phyloP scores from a whole-genome alignment of 2,113 vertebrate genomes.

The Cettia cetti region DNA sequence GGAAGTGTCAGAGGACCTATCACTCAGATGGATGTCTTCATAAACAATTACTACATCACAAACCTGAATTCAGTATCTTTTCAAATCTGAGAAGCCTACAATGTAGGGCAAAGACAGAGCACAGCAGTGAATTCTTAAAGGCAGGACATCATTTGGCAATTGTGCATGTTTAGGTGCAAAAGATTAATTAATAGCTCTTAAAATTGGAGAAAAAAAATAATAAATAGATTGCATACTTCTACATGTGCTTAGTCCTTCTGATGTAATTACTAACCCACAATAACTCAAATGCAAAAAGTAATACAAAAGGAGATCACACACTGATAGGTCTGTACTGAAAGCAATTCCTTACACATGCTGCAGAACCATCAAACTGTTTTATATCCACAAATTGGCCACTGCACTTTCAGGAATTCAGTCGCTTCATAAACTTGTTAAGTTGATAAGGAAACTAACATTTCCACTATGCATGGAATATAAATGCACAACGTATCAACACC shows the following conservation, averaged over 20 bases:
- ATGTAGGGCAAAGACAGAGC: not conserved
- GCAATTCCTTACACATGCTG: not conserved
- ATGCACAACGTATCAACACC: not conserved
- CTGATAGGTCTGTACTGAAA: not conserved
- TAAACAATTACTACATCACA: constrained; percentile 31
- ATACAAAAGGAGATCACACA: not conserved
- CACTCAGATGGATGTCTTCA: not conserved
- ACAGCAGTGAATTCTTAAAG: not conserved
- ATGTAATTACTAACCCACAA: not conserved
- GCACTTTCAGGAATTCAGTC: not conserved
- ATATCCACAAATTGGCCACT: not conserved
- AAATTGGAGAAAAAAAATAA: not conserved
- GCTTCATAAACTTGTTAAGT: not conserved
- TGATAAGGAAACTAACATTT: not conserved
- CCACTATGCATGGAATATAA: not conserved
- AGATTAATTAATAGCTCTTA: not conserved
- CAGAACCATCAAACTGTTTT: not conserved
- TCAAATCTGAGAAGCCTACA: not conserved
- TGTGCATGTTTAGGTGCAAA: not conserved
- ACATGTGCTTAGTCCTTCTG: not conserved
- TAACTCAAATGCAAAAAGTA: not conserved
- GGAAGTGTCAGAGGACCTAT: not conserved
- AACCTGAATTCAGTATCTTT: constrained; percentile 28
- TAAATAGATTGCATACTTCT: not conserved
- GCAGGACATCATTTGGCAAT: not conserved